These are phyloP conservation scores for Nipponia nippon DNA, from an alignment of 2,113 vertebrate genomes.

Conservation along the genomic window DNA sequence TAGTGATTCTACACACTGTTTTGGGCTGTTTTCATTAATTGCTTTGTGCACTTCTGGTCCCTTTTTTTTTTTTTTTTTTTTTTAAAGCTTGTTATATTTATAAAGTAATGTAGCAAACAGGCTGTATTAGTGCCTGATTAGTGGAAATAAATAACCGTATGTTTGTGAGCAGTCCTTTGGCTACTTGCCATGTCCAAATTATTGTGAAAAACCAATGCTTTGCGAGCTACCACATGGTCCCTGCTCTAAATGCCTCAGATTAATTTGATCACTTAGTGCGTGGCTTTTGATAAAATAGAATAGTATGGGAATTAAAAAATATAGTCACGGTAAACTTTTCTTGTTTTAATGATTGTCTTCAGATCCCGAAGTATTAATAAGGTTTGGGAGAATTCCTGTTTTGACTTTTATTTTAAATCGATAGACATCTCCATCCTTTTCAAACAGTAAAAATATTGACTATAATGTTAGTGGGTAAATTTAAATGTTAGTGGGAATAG, in stretches of 20 bases:
- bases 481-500: background rate
- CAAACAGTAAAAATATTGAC: background rate
- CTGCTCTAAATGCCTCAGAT: background rate
- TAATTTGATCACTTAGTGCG: background rate
- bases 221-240: background rate
- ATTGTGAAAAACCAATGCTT: slow-evolving; percentile 15
- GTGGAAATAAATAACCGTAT: slow-evolving; percentile 52
- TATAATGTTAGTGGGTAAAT: background rate
- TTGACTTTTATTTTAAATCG: background rate
- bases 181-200: slow-evolving; percentile 6
- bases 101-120: background rate
- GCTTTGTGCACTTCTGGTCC: background rate
- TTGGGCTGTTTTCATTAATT: background rate
- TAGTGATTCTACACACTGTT: background rate
- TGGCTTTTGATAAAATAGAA: background rate
- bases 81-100: background rate
- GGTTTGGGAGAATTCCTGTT: background rate
- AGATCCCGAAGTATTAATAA: background rate
- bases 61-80: background rate
- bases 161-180: slow-evolving; percentile 41
- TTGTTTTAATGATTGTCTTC: background rate
- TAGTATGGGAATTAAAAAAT: background rate
- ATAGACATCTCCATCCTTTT: background rate
- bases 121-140: slow-evolving; percentile 25
- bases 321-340: background rate